Percentiles rank a stretch among this genome's conserved stretches.
Evolutionary conservation across 2,113 vertebrate species (phyloP).

Genomic region (Rana temporaria): DNA sequence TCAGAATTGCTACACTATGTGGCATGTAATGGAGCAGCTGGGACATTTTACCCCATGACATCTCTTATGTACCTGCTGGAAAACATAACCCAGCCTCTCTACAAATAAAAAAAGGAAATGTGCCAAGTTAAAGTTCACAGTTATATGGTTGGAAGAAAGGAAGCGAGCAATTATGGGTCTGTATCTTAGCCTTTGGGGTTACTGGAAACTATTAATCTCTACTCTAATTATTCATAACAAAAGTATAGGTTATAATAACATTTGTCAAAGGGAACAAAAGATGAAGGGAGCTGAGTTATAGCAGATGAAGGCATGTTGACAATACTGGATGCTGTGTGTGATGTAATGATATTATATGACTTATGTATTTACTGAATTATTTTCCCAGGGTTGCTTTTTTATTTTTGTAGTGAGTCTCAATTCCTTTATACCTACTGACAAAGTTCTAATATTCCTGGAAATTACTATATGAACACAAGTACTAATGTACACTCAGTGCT

Average conservation of each 20-base stretch:
- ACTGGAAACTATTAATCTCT: conserved; percentile 52
- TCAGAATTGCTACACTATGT: background rate
- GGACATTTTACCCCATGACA: conserved; percentile 21
- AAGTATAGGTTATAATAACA: conserved; percentile 55
- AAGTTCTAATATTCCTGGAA: background rate
- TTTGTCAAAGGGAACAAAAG: conserved; percentile 47
- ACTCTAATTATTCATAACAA: conserved; percentile 54
- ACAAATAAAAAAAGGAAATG: conserved; percentile 42
- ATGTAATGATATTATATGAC: conserved; percentile 44
- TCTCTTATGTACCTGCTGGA: conserved; percentile 44
- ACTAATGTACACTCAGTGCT: no score
- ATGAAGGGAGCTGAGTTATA: conserved; percentile 38
- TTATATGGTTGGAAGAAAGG: conserved; percentile 45
- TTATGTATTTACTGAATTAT: background rate
- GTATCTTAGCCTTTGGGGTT: conserved; percentile 48
- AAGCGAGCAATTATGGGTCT: conserved; percentile 41
- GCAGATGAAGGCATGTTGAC: conserved; percentile 44
- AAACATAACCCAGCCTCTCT: conserved; percentile 32
- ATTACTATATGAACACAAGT: background rate
- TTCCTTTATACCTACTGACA: background rate
- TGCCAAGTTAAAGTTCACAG: conserved; percentile 53
- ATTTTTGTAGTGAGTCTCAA: conserved; percentile 4
- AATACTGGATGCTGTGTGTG: conserved; percentile 24
- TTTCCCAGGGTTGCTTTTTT: background rate
- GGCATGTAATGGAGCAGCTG: conserved; percentile 23